Evolutionary conservation across 2,888 invertebrate genomes (phyloP).

Genomic region (Polietes domitor): DNA sequence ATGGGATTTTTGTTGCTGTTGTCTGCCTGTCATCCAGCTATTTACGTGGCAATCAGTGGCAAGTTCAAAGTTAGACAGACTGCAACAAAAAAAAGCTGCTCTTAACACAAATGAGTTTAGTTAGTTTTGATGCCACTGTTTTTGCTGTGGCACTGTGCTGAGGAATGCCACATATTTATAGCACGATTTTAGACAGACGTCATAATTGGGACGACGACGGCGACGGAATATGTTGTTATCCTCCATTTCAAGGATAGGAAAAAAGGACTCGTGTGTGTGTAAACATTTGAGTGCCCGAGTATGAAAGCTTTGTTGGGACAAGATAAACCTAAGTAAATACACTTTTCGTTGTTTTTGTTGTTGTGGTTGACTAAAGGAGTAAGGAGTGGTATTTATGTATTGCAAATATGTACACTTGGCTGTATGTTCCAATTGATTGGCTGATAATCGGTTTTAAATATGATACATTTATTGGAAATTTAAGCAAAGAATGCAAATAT

Average conservation of each 20-base stretch:
- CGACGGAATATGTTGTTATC: not conserved
- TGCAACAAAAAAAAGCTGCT: constrained; percentile 21
- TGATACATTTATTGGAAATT: too few relatives aligned
- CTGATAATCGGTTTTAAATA: too few relatives aligned
- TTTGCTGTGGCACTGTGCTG: not conserved
- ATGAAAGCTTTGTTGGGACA: too few relatives aligned
- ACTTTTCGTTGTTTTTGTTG: too few relatives aligned
- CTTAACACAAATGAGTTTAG: constrained; percentile 49
- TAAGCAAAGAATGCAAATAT: too few relatives aligned
- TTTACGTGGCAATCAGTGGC: constrained; percentile 40
- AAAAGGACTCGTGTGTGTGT: not conserved
- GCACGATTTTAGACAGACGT: not conserved
- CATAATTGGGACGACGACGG: not conserved
- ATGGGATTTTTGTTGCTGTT: constrained; percentile 26
- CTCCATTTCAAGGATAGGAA: not conserved
- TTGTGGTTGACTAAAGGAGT: too few relatives aligned
- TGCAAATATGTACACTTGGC: too few relatives aligned
- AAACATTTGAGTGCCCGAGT: not conserved
- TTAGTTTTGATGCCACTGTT: not conserved
- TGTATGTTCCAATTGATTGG: too few relatives aligned
- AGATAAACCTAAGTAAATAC: too few relatives aligned
- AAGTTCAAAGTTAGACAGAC: constrained; percentile 58
- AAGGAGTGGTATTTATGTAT: too few relatives aligned
- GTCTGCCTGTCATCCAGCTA: constrained; percentile 11
- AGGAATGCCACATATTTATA: constrained; percentile 17